Evolutionary conservation across 2,797 vertebrate species (phyloP), one percentile per base, ranked within the genome.

Genomic region (Gymnodraco acuticeps): DNA sequence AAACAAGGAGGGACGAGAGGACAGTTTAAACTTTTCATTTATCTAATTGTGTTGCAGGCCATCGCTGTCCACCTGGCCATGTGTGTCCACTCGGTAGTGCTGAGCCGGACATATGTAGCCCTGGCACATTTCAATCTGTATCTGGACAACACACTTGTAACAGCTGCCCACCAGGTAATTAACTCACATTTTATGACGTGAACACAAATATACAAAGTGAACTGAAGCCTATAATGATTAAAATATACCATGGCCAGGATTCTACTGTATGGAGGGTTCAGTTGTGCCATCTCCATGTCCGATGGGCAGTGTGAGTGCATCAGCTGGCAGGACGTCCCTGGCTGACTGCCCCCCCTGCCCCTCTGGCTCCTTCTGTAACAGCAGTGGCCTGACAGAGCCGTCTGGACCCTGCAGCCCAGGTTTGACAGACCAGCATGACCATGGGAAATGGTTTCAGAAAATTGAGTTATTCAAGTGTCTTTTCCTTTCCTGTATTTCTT

Each of bases 71-170:
- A 2, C 66, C 88, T 75, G 94, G 95, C 53, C 88, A 94, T 50
- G 70, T 78, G 0, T 96, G 95, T 72, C 90, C 95, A 52, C 70
- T 51, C 75, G 95, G 94, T 53, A 94, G 92, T 42, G 75, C 77
- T 16, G 83, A 94, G 72, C 96, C 96, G 0, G 20, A 77, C 67
- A 78, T 90, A 42, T 99, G 97, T 72, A 90, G 86, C 3, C 73
- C 94, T 38, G 97, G 98, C 47, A 93, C 96, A 42, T 97, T 96
- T 68, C 97, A 98, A 79, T 88, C 96, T 66, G 89, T 90, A 80
- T 72, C 88, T 85, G 95, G 95, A 51, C 94, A 96, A 70, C 50
- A 84, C 4, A 67, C 73, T 23, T 96, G 95, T 73, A 73, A 77
- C 48, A 78, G 58, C 64, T 96, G 95, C 66, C 92, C 93, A 70